These are phyloP conservation scores for Mirounga angustirostris DNA, from an alignment of 2,113 vertebrate species.

Conservation along the genomic window DNA sequence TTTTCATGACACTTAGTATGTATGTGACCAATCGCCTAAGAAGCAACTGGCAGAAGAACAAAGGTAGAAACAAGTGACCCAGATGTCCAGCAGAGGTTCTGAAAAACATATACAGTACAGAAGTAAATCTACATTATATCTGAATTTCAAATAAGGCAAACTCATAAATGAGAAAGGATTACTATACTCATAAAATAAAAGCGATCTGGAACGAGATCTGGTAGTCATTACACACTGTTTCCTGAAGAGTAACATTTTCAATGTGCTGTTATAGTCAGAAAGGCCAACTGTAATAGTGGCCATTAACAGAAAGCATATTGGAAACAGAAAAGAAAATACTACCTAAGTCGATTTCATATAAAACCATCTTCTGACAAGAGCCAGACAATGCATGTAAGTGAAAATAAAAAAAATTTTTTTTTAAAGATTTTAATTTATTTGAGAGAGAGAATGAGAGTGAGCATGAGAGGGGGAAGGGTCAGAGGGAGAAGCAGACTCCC, in stretches of 20 bases:
- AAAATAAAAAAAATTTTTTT: slow-evolving; percentile 67
- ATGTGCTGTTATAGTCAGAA: slow-evolving; percentile 35
- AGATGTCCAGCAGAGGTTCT: slow-evolving; percentile 67
- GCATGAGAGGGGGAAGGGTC: too few species aligned
- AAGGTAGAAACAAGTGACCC: slow-evolving; percentile 64
- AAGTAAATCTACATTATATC: slow-evolving; percentile 62
- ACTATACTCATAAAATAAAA: slow-evolving; percentile 64
- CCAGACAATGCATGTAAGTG: slow-evolving; percentile 50
- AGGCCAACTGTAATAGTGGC: slow-evolving; percentile 50
- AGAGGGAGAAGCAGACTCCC: too few species aligned
- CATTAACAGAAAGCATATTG: slow-evolving; percentile 64
- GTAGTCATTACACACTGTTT: slow-evolving; percentile 65
- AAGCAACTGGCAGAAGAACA: slow-evolving; percentile 71
- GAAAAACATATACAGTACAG: slow-evolving; percentile 59
- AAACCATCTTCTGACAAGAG: slow-evolving; percentile 64
- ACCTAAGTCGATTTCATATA: slow-evolving; percentile 59
- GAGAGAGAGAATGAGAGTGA: too few species aligned
- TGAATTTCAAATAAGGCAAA: slow-evolving; percentile 74
- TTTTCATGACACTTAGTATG: slow-evolving; percentile 55
- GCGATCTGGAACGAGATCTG: slow-evolving; percentile 66
- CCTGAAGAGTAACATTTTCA: slow-evolving; percentile 59
- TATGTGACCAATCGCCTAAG: slow-evolving; percentile 49
- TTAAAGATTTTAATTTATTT: too few species aligned
- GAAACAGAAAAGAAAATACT: slow-evolving; percentile 62
- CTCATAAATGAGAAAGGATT: slow-evolving; percentile 70